A percentile compares a stretch with the other conserved stretches of the same genome.
phyloP scores from a whole-genome alignment of 2,797 vertebrate genomes.

The Sebastes goodei region DNA sequence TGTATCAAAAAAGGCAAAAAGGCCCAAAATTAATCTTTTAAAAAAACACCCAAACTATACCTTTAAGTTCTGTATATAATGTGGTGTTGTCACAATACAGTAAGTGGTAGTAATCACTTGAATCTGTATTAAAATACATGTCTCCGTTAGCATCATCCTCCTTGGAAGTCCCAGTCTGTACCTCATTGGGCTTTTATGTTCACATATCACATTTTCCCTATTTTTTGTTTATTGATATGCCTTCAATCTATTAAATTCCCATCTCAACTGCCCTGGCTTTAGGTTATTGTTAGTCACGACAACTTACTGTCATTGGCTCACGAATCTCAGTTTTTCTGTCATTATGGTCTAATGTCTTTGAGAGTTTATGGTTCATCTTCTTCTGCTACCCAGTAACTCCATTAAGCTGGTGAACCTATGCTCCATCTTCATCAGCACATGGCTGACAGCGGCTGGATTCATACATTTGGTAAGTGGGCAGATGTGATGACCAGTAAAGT shows the following conservation, averaged over 20 bases:
- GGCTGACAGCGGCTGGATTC: slow-evolving; percentile 99
- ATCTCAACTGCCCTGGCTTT: neutral
- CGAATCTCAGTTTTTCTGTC: neutral
- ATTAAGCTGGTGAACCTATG: slow-evolving; percentile 97
- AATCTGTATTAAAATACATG: neutral
- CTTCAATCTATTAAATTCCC: neutral
- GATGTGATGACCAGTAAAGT: neutral
- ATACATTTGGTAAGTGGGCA: slow-evolving; percentile 95
- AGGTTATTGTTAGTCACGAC: neutral
- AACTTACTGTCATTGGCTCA: neutral
- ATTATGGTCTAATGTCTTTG: neutral
- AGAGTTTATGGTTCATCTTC: slow-evolving; percentile 27
- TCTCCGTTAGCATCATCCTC: neutral
- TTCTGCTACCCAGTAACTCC: slow-evolving; percentile 65
- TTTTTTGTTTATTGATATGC: neutral
- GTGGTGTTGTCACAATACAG: neutral
- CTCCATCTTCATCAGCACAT: slow-evolving; percentile 99
- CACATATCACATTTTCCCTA: neutral
- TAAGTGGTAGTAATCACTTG: neutral
- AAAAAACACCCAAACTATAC: no score
- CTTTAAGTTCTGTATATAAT: neutral
- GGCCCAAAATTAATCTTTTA: no score
- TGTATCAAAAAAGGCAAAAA: no score
- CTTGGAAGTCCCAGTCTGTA: neutral
- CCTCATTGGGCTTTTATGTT: neutral